Evolutionary conservation across 92 coral and sea anemone species (phyloP).

Genomic region (Zoanthus sociatus): DNA sequence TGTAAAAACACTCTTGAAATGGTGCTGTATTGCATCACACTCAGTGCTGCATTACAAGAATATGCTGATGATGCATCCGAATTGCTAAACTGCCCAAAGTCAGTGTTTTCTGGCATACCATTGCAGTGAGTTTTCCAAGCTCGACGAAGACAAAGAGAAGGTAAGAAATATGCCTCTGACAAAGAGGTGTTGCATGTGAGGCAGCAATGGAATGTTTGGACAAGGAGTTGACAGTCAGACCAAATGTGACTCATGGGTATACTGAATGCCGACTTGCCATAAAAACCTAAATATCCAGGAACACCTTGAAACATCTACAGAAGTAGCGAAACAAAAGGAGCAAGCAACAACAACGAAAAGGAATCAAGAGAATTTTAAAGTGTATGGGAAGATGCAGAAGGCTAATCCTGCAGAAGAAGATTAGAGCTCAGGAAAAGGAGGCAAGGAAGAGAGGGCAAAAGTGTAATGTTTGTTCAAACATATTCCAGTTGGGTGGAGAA

Average conservation of each 20-base stretch:
- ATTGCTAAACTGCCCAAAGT: constrained; percentile 11
- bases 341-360: constrained; percentile 32
- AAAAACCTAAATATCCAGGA: constrained; percentile 22
- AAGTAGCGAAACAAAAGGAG: constrained; percentile 14
- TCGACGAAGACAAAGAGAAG: neutral
- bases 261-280: constrained; percentile 26
- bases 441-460: constrained; percentile 38
- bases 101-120: constrained; percentile 34
- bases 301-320: constrained; percentile 11
- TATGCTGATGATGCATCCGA: constrained; percentile 39
- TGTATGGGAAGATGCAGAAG: constrained; percentile 16
- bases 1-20: constrained; percentile 20
- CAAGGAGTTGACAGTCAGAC: constrained; percentile 11
- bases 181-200: constrained; percentile 38
- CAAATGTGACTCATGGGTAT: constrained; percentile 28
- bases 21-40: constrained; percentile 27
- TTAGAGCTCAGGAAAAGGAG: constrained; percentile 31
- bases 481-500: constrained; percentile 19
- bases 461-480: constrained; percentile 2
- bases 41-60: constrained; percentile 32
- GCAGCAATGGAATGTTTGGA: constrained; percentile 31
- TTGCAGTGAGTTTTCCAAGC: constrained; percentile 18
- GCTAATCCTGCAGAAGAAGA: constrained; percentile 29
- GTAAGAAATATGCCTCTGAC: constrained; percentile 28
- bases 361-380: constrained; percentile 17